Base-by-base conservation (phyloP, 2,888 invertebrate species). In the Platerodrilus igneus region DNA sequence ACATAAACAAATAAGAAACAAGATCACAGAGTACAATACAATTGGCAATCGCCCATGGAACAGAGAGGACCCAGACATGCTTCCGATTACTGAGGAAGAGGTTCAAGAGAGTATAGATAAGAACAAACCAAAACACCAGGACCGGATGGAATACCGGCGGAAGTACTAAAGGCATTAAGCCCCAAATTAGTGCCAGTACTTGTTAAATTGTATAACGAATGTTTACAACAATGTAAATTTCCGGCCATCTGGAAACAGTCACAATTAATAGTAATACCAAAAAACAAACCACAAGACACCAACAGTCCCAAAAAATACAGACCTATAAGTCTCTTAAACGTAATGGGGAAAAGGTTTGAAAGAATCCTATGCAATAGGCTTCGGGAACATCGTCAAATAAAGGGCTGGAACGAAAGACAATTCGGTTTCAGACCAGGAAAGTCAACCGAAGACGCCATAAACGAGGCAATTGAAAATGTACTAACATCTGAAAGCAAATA, bases 221-320 rank as follows among this genome's bases (percentile, higher is more conserved):
- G 47, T 25, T 8, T 50, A 1, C 7, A 13, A 10, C 14, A 25
- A 1, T 41, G 42, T 0, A 13, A 6, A 2, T 27, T 50, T 3
- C 48, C 49, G 2, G 30, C 10, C 1, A 19, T 7, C 1, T 47
- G 38, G 31, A 47, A 43, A 17, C 15, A 15, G 15, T 43, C 37
- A 4, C 21, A 36, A 5, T n/a, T 46, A 3, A 11, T 29, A 3
- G 26, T 47, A 3, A 10, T 49, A 0, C 6, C 19, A 3, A 47
- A n/a, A 49, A 13, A 31, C 9, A 5, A 18, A 16, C 3, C 17
- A 11, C 16, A 30, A 29, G 11, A 14, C 13, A 3, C 21, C 21
- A 8, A n/a, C 6, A 1, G 11, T 18, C 6, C 5, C 20, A 8
- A 20, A n/a, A 30, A 8, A 1, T 37, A 41, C 16, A 13, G 31